Percentiles rank a stretch among this genome's conserved stretches.
Conservation (phyloP, 2,888 invertebrate species). For the Noctua comes region DNA sequence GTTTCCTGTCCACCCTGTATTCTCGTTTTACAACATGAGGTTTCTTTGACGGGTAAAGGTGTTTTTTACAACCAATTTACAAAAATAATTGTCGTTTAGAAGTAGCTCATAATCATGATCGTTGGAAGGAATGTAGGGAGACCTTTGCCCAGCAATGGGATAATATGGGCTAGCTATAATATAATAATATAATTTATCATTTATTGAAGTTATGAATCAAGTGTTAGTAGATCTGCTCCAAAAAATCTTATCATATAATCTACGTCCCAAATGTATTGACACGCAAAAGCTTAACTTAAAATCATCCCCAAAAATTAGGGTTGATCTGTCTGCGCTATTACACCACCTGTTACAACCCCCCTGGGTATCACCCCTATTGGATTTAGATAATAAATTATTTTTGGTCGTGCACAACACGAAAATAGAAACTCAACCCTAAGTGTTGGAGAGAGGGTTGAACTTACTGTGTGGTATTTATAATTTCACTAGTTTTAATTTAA, state of each 20-base stretch:
- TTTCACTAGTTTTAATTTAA: constrained; percentile 62
- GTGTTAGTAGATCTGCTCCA: background rate
- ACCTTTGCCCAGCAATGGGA: background rate
- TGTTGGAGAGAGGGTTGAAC: background rate
- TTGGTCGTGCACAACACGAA: constrained; percentile 2
- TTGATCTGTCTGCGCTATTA: constrained; percentile 76
- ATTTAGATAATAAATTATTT: constrained; percentile 73
- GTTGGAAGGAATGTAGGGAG: background rate
- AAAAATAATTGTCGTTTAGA: background rate
- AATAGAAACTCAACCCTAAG: constrained; percentile 25
- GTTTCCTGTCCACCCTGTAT: too few species aligned
- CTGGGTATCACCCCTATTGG: constrained; percentile 65
- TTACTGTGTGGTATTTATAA: background rate
- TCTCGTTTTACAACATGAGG: too few species aligned
- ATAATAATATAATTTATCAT: background rate
- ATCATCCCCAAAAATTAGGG: constrained; percentile 80
- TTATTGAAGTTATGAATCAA: background rate
- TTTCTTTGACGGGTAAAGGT: too few species aligned
- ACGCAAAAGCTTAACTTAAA: constrained; percentile 65
- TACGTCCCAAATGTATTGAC: constrained; percentile 54
- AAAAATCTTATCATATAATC: constrained; percentile 50
- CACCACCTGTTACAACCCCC: constrained; percentile 81
- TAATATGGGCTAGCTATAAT: background rate
- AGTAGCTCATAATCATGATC: background rate
- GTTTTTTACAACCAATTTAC: background rate